Percentiles rank a stretch among this genome's conserved stretches.
Evolutionary conservation across 2,888 invertebrate species (phyloP).

Genomic region (Hymenopus coronatus): DNA sequence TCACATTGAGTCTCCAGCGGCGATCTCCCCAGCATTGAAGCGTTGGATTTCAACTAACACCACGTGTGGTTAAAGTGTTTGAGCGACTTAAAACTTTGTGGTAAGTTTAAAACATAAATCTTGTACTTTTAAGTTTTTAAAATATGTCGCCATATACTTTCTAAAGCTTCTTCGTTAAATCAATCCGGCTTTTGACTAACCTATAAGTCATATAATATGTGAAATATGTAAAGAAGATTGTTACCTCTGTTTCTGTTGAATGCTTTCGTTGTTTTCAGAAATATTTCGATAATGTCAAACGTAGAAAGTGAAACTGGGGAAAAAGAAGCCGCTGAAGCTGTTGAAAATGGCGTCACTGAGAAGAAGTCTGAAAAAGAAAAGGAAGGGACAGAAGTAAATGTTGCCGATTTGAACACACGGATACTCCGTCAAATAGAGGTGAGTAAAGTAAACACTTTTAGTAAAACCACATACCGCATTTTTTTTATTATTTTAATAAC

Average conservation of each 20-base stretch:
- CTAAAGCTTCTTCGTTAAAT: not conserved
- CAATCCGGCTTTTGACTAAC: not conserved
- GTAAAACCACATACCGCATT: not conserved
- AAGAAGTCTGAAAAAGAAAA: not conserved
- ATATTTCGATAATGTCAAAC: not conserved
- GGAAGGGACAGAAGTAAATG: not conserved
- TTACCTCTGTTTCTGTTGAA: not conserved
- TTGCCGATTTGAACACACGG: constrained; percentile 48
- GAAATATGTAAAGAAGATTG: not conserved
- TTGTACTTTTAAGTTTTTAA: not conserved
- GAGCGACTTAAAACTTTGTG: not conserved
- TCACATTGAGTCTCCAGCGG: not conserved
- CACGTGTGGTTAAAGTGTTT: not conserved
- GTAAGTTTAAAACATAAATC: not conserved
- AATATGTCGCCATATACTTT: not conserved
- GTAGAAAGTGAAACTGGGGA: not conserved
- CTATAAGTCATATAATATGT: not conserved
- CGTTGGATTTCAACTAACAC: not conserved
- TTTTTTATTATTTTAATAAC: too few species aligned
- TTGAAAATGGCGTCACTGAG: not conserved
- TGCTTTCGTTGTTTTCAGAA: too few species aligned
- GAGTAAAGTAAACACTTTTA: not conserved
- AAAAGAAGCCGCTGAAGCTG: not conserved
- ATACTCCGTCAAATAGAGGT: constrained; percentile 60
- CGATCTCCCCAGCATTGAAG: too few species aligned